Base-by-base conservation (phyloP, 1,140 invertebrate genomes). In the Papilio machaon region DNA sequence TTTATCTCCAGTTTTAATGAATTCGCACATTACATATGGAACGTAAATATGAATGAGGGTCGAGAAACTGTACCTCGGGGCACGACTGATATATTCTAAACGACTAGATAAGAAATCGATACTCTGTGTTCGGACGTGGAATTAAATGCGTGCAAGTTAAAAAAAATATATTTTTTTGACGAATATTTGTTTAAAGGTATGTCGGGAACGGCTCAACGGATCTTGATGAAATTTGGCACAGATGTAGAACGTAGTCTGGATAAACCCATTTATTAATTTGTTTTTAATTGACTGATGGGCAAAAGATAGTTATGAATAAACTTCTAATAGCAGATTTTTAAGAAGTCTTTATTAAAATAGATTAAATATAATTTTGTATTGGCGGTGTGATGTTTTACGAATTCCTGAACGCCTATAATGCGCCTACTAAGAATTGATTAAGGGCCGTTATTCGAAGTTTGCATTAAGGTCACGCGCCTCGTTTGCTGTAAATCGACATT, bases 101-200 rank as follows among this genome's bases (percentile, higher is more conserved):
- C 43, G 47, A 23, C 11, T 19, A 76, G 74, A 76, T 76, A 76
- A 76, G 74, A 52, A 76, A 76, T 54, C 74, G 47, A 76, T 76
- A 76, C 47, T 49, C 17, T 9, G 5, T 23, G n/a, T 75, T 13
- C 60, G 13, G 23, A 35, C 23, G 23, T 9, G 60, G 23, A 11
- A 30, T 10, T 67, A 4, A 64, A 35, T 67, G 60, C 60, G 60
- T 67, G 4, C n/a, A 58, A 58, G n/a, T 58, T 58, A 5, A 23
- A 60, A 60, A 60, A 60, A n/a, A 2, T 19, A 23, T 19, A 30
- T 30, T 30, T 30, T 30, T 30, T 30, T 30, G 23, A 30, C 23
- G 23, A 30, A 30, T 30, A 30, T 30, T 30, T 30, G 23, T 30
- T 30, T 30, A 30, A 30, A 30, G 23, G 23, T 30, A 30, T 30